Evolutionary conservation across 2,113 vertebrate species (phyloP).

Genomic region (Halichoerus grypus): DNA sequence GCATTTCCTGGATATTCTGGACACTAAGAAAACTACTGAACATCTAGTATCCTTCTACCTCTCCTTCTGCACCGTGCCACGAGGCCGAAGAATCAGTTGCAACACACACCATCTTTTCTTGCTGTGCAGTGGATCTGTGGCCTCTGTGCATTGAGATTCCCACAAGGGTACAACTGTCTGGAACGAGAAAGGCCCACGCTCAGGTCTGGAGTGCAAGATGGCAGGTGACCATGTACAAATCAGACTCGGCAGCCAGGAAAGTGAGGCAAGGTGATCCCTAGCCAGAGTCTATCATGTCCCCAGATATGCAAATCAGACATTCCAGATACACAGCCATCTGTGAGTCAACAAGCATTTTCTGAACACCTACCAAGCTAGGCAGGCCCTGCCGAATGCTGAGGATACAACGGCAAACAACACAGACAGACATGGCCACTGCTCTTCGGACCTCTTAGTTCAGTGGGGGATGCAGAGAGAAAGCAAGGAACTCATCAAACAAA

Average conservation of each 20-base stretch:
- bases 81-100: not conserved
- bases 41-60: not conserved
- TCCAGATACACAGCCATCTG: not conserved
- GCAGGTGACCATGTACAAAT: not conserved
- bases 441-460: not conserved
- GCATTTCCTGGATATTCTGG: not conserved
- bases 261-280: not conserved
- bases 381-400: not conserved
- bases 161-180: not conserved
- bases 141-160: not conserved
- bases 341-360: not conserved
- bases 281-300: not conserved
- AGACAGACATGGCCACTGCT: not conserved
- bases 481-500: conserved; percentile 6
- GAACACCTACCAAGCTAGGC: not conserved
- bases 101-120: not conserved
- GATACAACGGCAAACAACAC: not conserved
- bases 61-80: not conserved
- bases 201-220: not conserved
- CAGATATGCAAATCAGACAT: not conserved
- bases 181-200: not conserved
- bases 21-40: not conserved
- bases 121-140: not conserved
- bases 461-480: not conserved
- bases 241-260: not conserved